Evolutionary conservation across 2,888 invertebrate species (phyloP).

Genomic region (Pterostichus niger): DNA sequence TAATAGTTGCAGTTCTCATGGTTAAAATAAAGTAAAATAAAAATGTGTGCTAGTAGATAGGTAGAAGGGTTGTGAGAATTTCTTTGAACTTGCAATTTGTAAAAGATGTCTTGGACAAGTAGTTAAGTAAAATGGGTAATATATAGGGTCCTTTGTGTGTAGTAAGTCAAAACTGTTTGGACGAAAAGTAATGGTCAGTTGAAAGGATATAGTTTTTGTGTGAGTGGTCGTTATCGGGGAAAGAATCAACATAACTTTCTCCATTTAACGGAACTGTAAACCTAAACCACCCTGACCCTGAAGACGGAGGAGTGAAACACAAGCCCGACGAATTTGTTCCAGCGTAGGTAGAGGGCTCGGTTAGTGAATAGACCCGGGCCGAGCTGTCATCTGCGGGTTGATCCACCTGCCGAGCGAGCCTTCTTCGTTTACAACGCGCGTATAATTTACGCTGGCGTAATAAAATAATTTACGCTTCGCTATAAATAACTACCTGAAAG

Average conservation of each 20-base stretch:
- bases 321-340: constrained; percentile 36
- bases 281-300: constrained; percentile 26
- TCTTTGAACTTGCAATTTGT: neutral
- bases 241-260: constrained; percentile 54
- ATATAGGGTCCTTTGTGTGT: neutral
- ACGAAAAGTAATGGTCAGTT: constrained; percentile 35
- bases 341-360: constrained; percentile 20
- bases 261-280: constrained; percentile 49
- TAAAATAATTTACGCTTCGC: constrained; percentile 74
- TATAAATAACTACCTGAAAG: constrained; percentile 72
- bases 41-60: neutral
- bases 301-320: constrained; percentile 1
- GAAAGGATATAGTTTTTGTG: constrained; percentile 27
- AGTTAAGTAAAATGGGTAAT: neutral
- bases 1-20: too few species aligned
- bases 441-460: constrained; percentile 73
- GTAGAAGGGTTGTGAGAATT: neutral
- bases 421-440: constrained; percentile 71
- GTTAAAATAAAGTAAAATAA: too few species aligned
- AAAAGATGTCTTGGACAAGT: neutral
- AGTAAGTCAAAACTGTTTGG: constrained; percentile 18
- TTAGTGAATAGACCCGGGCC: neutral
- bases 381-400: constrained; percentile 36
- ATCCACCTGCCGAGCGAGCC: constrained; percentile 51
- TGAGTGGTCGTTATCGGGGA: constrained; percentile 44